Percentiles rank a stretch among this genome's conserved stretches.
These are phyloP conservation scores for Enteromius unitaeniatus DNA, from an alignment of 2,797 vertebrate genomes.

Conservation along the genomic window DNA sequence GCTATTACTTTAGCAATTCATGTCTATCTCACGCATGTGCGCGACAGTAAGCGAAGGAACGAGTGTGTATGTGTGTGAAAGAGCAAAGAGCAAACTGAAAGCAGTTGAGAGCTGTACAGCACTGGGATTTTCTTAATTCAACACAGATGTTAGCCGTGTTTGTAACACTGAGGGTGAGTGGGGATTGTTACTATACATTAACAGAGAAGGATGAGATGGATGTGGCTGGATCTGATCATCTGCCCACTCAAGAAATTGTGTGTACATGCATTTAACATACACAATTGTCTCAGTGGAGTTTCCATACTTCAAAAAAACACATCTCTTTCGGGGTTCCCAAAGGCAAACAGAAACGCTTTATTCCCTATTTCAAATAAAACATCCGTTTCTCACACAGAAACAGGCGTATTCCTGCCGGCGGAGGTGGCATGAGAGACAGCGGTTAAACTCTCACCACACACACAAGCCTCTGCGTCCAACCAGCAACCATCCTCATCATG, in stretches of 20 bases:
- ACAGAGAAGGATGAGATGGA: conserved; percentile 14
- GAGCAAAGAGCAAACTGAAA: conserved; percentile 27
- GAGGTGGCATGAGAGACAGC: conserved; percentile 10
- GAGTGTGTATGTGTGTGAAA: neutral
- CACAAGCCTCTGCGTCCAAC: conserved; percentile 16
- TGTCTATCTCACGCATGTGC: neutral
- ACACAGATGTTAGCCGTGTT: conserved; percentile 31
- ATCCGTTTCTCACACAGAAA: conserved; percentile 11
- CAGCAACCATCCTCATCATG: conserved; percentile 51
- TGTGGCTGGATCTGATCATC: neutral
- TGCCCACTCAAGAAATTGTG: neutral
- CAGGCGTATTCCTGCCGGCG: neutral
- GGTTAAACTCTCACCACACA: conserved; percentile 39
- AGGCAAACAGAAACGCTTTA: neutral
- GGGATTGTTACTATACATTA: neutral
- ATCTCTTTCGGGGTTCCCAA: neutral
- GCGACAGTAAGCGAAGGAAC: neutral
- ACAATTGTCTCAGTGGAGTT: conserved; percentile 12
- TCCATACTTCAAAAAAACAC: neutral
- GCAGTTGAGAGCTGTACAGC: neutral
- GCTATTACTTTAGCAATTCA: neutral
- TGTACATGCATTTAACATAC: neutral
- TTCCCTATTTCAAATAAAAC: conserved; percentile 7
- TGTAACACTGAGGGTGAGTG: conserved; percentile 8
- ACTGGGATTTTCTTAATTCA: conserved; percentile 31